Percentiles rank a stretch among this genome's conserved stretches.
phyloP scores from a whole-genome alignment of 2,797 vertebrate species.

The Myripristis murdjan region DNA sequence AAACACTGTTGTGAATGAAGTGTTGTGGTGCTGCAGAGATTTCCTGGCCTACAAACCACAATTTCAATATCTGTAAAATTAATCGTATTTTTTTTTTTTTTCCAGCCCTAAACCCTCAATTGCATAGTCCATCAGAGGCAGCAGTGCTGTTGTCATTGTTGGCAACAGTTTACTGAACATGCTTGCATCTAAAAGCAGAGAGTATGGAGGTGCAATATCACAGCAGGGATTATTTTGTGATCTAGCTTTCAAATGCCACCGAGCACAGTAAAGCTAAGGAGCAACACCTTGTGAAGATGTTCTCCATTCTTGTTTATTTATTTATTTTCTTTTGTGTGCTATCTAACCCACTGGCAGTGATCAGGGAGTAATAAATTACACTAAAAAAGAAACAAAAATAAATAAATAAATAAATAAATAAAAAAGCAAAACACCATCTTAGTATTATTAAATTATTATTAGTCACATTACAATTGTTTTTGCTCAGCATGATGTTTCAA shows the following conservation, averaged over 20 bases:
- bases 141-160: slow-evolving; percentile 33
- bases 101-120: slow-evolving; percentile 16
- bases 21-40: too few species aligned
- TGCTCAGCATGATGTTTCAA: too few species aligned
- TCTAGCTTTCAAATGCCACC: slow-evolving; percentile 12
- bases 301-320: too few species aligned
- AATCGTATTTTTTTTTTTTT: too few species aligned
- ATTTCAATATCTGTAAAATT: too few species aligned
- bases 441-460: too few species aligned
- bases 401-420: neutral
- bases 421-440: neutral
- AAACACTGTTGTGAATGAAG: too few species aligned
- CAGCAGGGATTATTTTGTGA: neutral
- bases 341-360: neutral
- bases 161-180: slow-evolving; percentile 54
- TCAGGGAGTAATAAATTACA: neutral
- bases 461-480: too few species aligned
- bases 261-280: slow-evolving; percentile 16
- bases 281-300: slow-evolving; percentile 5
- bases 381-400: neutral
- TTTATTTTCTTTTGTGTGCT: neutral
- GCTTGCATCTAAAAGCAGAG: slow-evolving; percentile 31
- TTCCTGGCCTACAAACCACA: too few species aligned
- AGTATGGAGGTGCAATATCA: slow-evolving; percentile 23
- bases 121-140: slow-evolving; percentile 51